phyloP scores from a whole-genome alignment of 2,113 vertebrate species.

The Chitala chitala region DNA sequence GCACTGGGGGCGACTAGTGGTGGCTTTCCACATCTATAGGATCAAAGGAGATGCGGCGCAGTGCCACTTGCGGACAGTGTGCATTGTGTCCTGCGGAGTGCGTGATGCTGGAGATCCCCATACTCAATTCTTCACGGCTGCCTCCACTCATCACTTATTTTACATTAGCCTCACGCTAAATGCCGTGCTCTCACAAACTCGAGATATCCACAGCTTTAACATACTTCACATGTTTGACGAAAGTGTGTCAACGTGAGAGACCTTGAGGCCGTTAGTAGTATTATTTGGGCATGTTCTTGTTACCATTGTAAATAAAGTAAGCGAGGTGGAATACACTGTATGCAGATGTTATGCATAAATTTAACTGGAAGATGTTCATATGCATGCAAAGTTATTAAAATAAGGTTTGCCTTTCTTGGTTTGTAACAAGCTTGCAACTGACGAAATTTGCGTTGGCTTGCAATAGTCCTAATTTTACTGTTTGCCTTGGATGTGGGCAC shows the following conservation, averaged over 20 bases:
- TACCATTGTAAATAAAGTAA: background rate
- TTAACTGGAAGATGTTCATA: background rate
- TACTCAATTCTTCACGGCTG: background rate
- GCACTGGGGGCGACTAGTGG: slow-evolving; percentile 99
- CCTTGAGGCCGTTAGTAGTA: background rate
- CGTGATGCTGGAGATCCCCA: slow-evolving; percentile 29
- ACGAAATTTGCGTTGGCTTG: too few species aligned
- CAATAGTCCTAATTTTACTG: too few species aligned
- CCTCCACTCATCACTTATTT: background rate
- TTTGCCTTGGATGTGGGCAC: too few species aligned
- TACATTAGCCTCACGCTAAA: background rate
- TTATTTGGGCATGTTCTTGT: background rate
- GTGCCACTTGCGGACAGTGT: slow-evolving; percentile 60
- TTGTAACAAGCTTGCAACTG: too few species aligned
- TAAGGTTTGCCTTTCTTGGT: too few species aligned
- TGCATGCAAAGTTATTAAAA: slow-evolving; percentile 5
- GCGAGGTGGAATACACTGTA: background rate
- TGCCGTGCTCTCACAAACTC: background rate
- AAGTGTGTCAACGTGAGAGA: background rate
- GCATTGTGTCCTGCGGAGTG: slow-evolving; percentile 52
- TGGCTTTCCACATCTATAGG: slow-evolving; percentile 87
- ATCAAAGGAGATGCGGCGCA: slow-evolving; percentile 51
- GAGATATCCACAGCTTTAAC: too few species aligned
- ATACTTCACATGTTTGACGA: background rate
- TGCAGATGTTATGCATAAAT: background rate